These are phyloP conservation scores for Oxyura jamaicensis DNA, from an alignment of 2,113 vertebrate genomes.

Conservation along the genomic window DNA sequence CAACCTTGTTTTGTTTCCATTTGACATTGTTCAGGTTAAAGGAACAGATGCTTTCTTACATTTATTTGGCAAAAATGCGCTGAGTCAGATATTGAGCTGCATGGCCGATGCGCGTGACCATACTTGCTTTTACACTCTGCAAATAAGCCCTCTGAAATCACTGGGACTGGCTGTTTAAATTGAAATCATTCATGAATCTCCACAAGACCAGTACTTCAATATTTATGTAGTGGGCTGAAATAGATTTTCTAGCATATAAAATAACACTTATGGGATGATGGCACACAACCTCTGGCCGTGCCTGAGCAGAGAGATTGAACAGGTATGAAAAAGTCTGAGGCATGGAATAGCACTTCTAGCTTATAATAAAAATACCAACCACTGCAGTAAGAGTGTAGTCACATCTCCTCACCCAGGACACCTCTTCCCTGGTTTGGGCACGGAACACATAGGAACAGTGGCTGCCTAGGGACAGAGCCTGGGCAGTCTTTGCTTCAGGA, in stretches of 20 bases:
- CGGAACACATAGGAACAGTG: accelerated
- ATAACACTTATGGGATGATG: accelerated
- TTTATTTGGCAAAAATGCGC: background rate
- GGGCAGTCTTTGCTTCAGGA: background rate
- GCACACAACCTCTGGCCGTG: accelerated
- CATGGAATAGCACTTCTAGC: background rate
- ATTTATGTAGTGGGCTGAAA: background rate
- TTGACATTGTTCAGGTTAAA: background rate
- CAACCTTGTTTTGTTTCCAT: accelerated
- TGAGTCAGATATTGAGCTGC: background rate
- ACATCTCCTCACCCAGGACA: background rate
- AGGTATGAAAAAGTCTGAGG: background rate
- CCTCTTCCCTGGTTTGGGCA: background rate
- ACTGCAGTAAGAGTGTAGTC: accelerated
- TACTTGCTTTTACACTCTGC: background rate
- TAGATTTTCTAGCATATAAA: background rate
- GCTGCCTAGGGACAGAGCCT: background rate
- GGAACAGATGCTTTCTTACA: background rate
- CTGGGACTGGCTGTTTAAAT: background rate
- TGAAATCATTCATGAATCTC: background rate
- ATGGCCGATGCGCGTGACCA: background rate
- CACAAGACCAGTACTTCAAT: background rate
- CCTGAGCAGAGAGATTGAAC: background rate
- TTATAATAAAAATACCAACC: background rate
- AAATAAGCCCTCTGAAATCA: background rate